Base-by-base conservation (phyloP, 2,113 vertebrate genomes). In the Psittacus erithacus region DNA sequence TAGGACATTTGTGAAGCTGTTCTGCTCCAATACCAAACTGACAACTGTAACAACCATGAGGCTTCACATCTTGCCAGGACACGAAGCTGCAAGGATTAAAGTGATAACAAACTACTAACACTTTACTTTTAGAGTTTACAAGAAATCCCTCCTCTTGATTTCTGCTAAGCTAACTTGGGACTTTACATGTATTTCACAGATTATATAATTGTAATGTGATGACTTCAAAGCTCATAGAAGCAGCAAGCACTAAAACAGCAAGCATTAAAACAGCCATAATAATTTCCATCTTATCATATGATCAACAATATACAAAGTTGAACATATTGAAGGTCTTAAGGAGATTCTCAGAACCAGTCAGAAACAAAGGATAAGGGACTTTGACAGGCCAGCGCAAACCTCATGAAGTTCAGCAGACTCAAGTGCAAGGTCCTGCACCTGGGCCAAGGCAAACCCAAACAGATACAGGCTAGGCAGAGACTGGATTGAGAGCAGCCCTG, bases 1-100 rank as follows among this genome's bases (percentile, higher is more conserved):
- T 68, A 95, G 83, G 81, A 95, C 89, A 91, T 87, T 92, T 93
- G 69, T 84, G 93, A 95, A 91, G 65, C 91, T 82, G 91, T 95
- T 96, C 91, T 95, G 86, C 83, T 93, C 88, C 33, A 79, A 85
- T 91, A 92, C 65, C 7, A 7, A 89, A 50, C 69, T 95, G 91
- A 95, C 94, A 94, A 70, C 49, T 80, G 1, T 76, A 93, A 81
- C 77, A 92, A 89, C 27, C 65, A 57, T 86, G 91, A 95, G 39
- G 95, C 89, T 89, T 78, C 86, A 89, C 62, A 86, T 69, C 74
- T 92, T 38, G 1, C 43, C 29, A 55, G 86, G 71, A 83, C 31
- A 49, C 0, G 1, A 65, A 92, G 79, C 18, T 70, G 31, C 28
- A 65, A 47, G 35, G 82, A 90, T 86, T 47, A 77, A 94, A 83